Evolutionary conservation across 2,113 vertebrate genomes (phyloP), one percentile per base, ranked within the genome.

Genomic region (Brienomyrus longianalis): DNA sequence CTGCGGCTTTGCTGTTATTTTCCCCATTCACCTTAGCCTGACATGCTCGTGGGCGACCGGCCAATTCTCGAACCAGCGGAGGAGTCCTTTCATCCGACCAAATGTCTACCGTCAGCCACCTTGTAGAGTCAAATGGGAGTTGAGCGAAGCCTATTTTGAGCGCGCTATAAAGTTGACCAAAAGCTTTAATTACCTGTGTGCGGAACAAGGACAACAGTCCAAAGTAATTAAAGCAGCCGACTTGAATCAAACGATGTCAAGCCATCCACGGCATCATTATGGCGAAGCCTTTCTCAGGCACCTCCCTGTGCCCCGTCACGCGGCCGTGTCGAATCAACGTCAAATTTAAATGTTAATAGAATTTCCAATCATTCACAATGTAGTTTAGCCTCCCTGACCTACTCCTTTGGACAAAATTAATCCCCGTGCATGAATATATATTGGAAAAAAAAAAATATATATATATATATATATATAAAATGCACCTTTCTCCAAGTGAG

Each of bases 301-400:
- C 51, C 84, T 91, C 70, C 83, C 87, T 89, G 83, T 89, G 90
- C 91, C 89, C 89, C 90, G 90, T 94, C 93, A 92, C 89, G 83
- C 91, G 84, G 90, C 95, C 91, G 90, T 94, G 95, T 95, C 94
- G 94, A 94, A 95, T 96, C 95, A 96, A 95, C 95, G 95, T 96
- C 93, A 96, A 90, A 95, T 95, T 95, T 94, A 94, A 95, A 96
- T 95, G 95, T 95, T 96, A 96, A 96, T 96, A 94, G 94, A 95
- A 95, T 94, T 92, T 91, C 95, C 93, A 95, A 96, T 96, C 94
- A 96, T 96, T 96, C 95, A 96, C 91, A 56, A 59, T 92, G 90
- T 92, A 92, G 92, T 96, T 94, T 93, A 93, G 92, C 93, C 93
- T 90, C 92, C 93, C 91, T 95, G 95, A 96, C 95, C 95, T 91